A percentile compares a stretch with the other conserved stretches of the same genome.
These are phyloP conservation scores for Shargacucullia verbasci DNA, from an alignment of 2,888 invertebrate genomes.

Conservation along the genomic window DNA sequence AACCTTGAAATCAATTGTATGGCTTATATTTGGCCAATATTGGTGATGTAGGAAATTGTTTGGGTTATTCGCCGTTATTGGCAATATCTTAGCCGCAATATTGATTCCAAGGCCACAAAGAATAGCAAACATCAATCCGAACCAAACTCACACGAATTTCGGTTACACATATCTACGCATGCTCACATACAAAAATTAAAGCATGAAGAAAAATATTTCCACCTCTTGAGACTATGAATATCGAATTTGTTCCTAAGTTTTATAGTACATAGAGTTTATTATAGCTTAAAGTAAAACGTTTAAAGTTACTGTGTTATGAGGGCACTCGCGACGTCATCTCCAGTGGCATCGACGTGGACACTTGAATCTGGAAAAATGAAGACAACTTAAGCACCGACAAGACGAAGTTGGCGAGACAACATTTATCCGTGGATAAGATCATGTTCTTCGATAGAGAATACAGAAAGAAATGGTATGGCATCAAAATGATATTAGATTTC, in stretches of 20 bases:
- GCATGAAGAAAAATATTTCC: slow-evolving; percentile 82
- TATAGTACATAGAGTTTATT: slow-evolving; percentile 76
- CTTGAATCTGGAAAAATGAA: slow-evolving; percentile 66
- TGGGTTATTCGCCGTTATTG: neutral
- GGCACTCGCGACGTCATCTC: slow-evolving; percentile 80
- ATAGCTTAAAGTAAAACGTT: slow-evolving; percentile 74
- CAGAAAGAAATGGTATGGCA: no score
- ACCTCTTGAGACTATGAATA: slow-evolving; percentile 81
- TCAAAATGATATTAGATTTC: no score
- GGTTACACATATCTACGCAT: slow-evolving; percentile 51
- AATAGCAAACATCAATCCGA: slow-evolving; percentile 44
- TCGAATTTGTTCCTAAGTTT: slow-evolving; percentile 85
- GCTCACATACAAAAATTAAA: slow-evolving; percentile 81
- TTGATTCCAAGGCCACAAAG: slow-evolving; percentile 31
- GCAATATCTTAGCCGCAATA: slow-evolving; percentile 21
- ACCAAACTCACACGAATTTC: slow-evolving; percentile 55
- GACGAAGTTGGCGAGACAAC: no score
- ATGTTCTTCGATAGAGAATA: no score
- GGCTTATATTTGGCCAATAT: neutral
- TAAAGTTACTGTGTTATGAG: slow-evolving; percentile 81
- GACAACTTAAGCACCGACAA: neutral
- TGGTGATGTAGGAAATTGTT: neutral
- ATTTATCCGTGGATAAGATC: no score
- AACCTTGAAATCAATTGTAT: slow-evolving; percentile 16
- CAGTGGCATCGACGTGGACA: slow-evolving; percentile 72